Evolutionary conservation across 2,113 vertebrate genomes (phyloP).

Genomic region (Aegotheles bennettii): DNA sequence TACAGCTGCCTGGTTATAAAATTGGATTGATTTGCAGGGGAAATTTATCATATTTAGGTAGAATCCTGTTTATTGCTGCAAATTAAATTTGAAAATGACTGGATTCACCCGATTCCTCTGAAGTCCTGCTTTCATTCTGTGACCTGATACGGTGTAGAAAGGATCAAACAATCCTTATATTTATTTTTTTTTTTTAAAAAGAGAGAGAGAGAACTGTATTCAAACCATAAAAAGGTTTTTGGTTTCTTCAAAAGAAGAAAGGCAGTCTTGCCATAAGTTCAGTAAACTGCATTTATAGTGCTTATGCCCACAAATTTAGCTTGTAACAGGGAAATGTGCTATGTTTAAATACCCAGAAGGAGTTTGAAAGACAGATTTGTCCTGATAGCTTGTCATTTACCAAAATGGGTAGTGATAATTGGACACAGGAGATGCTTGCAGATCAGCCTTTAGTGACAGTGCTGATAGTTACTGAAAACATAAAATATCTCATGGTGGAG

Average conservation of each 20-base stretch:
- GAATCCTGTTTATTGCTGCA: not conserved
- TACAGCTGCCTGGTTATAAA: not conserved
- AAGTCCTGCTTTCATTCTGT: slow-evolving; percentile 2
- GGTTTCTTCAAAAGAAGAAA: not conserved
- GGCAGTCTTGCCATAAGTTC: not conserved
- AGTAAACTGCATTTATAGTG: not conserved
- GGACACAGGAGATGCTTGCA: slow-evolving; percentile 61
- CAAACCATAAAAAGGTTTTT: not conserved
- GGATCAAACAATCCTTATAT: not conserved
- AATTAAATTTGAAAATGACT: not conserved
- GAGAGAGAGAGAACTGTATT: not conserved
- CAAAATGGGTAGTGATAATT: slow-evolving; percentile 71
- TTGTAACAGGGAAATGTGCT: not conserved
- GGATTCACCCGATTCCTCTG: not conserved
- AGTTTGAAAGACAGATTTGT: slow-evolving; percentile 59
- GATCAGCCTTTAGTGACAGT: slow-evolving; percentile 48
- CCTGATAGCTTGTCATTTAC: slow-evolving; percentile 68
- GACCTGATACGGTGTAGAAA: not conserved
- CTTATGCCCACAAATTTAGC: not conserved
- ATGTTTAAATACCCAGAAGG: slow-evolving; percentile 37
- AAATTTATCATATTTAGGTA: not conserved
- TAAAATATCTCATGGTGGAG: slow-evolving; percentile 31
- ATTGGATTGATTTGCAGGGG: not conserved
- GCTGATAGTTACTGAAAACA: slow-evolving; percentile 54
- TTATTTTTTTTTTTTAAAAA: not conserved